Conservation (phyloP, 64 coral and sea anemone species). For the Montipora foliosa region DNA sequence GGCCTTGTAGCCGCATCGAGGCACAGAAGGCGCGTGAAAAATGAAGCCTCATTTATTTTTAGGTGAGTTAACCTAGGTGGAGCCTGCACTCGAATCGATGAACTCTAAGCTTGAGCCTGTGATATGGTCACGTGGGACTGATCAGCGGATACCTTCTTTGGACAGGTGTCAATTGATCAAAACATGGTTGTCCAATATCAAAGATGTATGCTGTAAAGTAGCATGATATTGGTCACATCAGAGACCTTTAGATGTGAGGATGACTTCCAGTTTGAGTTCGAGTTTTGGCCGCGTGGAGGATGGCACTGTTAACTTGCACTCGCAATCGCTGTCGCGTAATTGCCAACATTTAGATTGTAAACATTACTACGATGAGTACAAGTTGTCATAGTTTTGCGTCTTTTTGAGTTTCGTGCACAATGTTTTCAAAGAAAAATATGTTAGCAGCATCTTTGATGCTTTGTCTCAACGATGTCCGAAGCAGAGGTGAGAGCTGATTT, state of each 20-base stretch:
- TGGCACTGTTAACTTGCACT: neutral
- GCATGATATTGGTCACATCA: neutral
- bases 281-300: neutral
- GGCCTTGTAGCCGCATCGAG: too few relatives aligned
- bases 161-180: too few relatives aligned
- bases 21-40: too few relatives aligned
- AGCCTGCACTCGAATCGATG: too few relatives aligned
- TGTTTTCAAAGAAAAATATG: neutral
- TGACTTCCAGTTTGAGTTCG: neutral
- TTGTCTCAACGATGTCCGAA: neutral
- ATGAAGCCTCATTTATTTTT: too few relatives aligned
- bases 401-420: neutral
- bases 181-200: too few relatives aligned
- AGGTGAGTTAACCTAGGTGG: too few relatives aligned
- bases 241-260: neutral
- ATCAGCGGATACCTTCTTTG: too few relatives aligned
- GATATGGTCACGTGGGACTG: too few relatives aligned
- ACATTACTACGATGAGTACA: neutral
- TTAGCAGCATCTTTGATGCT: neutral
- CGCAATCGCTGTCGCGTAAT: neutral
- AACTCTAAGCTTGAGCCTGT: too few relatives aligned
- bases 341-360: neutral
- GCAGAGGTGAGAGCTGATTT: slow-evolving; percentile 34
- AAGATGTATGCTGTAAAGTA: too few relatives aligned
- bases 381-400: neutral